Evolutionary conservation across 2,113 vertebrate genomes (phyloP).

Genomic region (pig (Sus scrofa)): DNA sequence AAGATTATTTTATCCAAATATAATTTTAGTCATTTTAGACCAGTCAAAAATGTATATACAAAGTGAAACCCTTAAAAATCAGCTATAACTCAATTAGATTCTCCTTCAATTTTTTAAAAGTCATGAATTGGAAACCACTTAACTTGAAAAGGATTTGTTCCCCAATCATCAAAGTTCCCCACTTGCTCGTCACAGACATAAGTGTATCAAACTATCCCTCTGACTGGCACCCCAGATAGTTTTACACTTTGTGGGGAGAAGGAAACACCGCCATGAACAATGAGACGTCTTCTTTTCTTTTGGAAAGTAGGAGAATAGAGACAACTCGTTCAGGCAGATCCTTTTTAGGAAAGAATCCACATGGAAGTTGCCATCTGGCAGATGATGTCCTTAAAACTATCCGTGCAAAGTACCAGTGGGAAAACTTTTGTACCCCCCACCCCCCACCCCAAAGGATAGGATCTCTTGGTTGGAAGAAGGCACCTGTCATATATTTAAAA

Average conservation of each 20-base stretch:
- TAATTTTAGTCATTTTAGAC: background rate
- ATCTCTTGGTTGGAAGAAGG: background rate
- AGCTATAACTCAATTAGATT: background rate
- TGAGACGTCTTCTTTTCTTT: background rate
- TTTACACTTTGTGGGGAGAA: background rate
- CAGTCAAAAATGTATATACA: constrained; percentile 15
- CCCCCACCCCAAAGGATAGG: too few relatives aligned
- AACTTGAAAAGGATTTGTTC: background rate
- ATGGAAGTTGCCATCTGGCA: background rate
- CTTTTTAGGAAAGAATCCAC: background rate
- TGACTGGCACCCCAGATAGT: background rate
- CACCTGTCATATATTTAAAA: background rate
- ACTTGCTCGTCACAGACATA: background rate
- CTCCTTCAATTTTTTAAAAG: background rate
- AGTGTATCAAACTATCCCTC: background rate
- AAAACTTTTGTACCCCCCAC: background rate
- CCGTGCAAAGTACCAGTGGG: background rate
- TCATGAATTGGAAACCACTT: background rate
- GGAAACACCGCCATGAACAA: background rate
- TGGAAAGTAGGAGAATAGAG: background rate
- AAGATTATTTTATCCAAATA: background rate
- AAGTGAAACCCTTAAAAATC: background rate
- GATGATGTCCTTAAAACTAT: background rate
- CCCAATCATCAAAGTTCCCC: background rate
- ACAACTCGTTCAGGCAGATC: background rate